phyloP scores from a whole-genome alignment of 2,113 vertebrate species.

The Trochalopteron elliotii region DNA sequence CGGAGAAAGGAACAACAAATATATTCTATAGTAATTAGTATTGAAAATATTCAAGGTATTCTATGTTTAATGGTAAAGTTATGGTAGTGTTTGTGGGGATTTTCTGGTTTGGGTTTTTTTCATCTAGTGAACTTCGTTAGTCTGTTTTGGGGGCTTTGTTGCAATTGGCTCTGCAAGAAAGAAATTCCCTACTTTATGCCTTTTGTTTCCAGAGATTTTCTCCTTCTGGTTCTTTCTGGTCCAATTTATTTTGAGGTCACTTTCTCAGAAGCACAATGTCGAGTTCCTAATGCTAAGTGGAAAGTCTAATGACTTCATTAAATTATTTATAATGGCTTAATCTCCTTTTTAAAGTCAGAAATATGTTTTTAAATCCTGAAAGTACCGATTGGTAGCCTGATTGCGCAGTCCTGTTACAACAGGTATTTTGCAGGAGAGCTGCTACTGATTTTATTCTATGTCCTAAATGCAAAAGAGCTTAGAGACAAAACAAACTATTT shows the following conservation, averaged over 20 bases:
- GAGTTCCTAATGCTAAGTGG: not conserved
- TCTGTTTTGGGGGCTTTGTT: not conserved
- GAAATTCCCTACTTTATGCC: not conserved
- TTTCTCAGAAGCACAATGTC: not conserved
- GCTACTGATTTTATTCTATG: not conserved
- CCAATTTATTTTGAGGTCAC: not conserved
- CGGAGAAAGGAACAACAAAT: not conserved
- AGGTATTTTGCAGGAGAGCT: slow-evolving; percentile 4
- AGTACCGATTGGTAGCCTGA: not conserved
- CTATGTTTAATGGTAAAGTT: not conserved
- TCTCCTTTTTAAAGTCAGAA: not conserved
- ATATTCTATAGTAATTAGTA: not conserved
- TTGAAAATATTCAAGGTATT: not conserved
- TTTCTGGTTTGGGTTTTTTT: not conserved
- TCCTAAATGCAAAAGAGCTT: slow-evolving; percentile 29
- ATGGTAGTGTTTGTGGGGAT: not conserved
- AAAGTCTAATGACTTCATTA: not conserved
- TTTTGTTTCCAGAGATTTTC: not conserved
- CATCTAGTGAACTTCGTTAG: not conserved
- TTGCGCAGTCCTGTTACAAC: not conserved
- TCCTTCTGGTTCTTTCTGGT: not conserved
- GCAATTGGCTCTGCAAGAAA: not conserved
- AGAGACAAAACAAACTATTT: not conserved
- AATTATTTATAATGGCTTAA: not conserved
- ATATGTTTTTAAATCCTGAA: not conserved